phyloP scores from a whole-genome alignment of 2,797 vertebrate genomes.

The Sebastes oblongus region DNA sequence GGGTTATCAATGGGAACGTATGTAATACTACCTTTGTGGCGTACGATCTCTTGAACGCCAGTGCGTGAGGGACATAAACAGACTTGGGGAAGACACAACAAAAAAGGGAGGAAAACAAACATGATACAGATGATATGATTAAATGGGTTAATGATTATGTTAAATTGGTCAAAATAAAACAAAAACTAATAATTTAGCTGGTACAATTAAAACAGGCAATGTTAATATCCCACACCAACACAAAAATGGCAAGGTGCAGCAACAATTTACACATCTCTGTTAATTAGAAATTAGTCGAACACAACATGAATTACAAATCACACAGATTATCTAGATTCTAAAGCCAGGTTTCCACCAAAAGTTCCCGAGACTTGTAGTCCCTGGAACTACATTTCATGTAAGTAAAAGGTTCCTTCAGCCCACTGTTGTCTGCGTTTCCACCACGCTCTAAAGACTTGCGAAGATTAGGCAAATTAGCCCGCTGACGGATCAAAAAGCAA shows the following conservation, averaged over 20 bases:
- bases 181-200: constrained; percentile 38
- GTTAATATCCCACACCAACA: constrained; percentile 61
- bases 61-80: constrained; percentile 96
- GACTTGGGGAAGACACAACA: constrained; percentile 89
- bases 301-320: constrained; percentile 1
- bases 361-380: too few relatives aligned
- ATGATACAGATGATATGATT: constrained; percentile 87
- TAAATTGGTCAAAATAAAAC: constrained; percentile 77
- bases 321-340: neutral
- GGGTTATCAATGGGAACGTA: constrained; percentile 72
- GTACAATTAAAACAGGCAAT: constrained; percentile 58
- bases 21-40: constrained; percentile 96
- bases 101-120: constrained; percentile 77
- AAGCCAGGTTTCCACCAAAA: neutral
- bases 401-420: too few relatives aligned
- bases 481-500: too few relatives aligned
- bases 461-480: too few relatives aligned
- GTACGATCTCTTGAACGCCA: constrained; percentile 98
- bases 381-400: too few relatives aligned
- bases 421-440: too few relatives aligned
- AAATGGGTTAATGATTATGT: constrained; percentile 82
- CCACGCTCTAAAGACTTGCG: too few relatives aligned
- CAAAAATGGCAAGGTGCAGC: constrained; percentile 18
- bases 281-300: constrained; percentile 42
- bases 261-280: constrained; percentile 27